Base-by-base conservation (phyloP, 2,888 invertebrate genomes). In the Dolichomitus sp. region DNA sequence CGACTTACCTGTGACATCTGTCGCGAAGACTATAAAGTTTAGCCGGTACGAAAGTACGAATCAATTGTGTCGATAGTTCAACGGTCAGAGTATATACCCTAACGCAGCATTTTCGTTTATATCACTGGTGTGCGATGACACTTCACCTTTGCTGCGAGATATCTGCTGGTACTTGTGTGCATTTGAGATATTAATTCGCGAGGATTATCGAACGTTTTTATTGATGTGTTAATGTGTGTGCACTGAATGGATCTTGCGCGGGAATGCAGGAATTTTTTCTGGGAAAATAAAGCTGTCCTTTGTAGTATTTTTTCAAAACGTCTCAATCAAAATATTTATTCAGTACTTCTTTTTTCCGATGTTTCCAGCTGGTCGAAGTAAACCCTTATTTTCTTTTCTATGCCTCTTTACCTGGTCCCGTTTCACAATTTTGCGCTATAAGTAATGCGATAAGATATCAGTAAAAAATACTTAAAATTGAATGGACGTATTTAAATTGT, bases 321-420 rank as follows among this genome's bases (percentile, higher is more conserved):
- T 23, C 23, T 23, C 23, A 23, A 19, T 23, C n/a, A 7, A 82
- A 77, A 65, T 81, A 69, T 87, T 84, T 85, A 85, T 76, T 89
- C 81, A 88, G 69, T 83, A 85, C 86, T 94, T 95, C 77, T 93
- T 90, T 84, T 94, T 93, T 54, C 94, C 93, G 79, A 94, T 93
- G 61, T 90, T 92, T 63, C 89, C 87, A 14, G 95, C 95, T 23
- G 96, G 95, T 86, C 96, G 92, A 30, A 96, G 95, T 48, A 97
- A 92, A 88, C 95, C 95, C 90, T 95, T 96, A 40, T 97, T 94
- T 90, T 97, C 97, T 89, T 96, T 95, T 80, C 95, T 95, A 89
- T 97, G 97, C 88, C 95, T 96, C 84, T 95, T 95, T 88, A 95
- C 93, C 23, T 81, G 95, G 88, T 95, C 95, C 86, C 95, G 95